Percentiles rank a stretch among this genome's conserved stretches.
Evolutionary conservation across 2,888 invertebrate genomes (phyloP).

Genomic region (Drosophila greeni): DNA sequence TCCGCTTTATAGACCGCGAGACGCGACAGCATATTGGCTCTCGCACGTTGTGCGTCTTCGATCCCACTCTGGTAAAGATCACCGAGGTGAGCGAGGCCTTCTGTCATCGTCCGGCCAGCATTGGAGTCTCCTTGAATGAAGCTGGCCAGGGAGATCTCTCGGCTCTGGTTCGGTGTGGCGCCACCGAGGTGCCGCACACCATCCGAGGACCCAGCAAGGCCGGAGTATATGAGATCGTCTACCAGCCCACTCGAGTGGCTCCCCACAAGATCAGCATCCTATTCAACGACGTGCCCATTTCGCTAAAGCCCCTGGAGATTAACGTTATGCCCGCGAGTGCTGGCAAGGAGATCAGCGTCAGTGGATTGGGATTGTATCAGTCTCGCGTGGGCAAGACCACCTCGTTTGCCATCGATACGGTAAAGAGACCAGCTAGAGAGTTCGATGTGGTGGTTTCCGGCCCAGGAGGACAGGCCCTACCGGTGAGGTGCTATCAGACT

Average conservation of each 20-base stretch:
- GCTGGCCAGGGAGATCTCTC: conserved; percentile 92
- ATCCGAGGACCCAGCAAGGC: conserved; percentile 85
- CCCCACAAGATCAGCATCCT: conserved; percentile 91
- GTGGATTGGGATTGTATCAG: conserved; percentile 91
- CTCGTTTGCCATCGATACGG: conserved; percentile 92
- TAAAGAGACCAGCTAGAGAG: conserved; percentile 90
- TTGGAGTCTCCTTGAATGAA: conserved; percentile 87
- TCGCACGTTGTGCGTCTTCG: conserved; percentile 87
- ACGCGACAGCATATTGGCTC: conserved; percentile 83
- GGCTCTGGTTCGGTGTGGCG: conserved; percentile 89
- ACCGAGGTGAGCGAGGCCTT: conserved; percentile 87
- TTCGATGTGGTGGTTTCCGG: conserved; percentile 95
- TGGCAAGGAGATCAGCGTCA: conserved; percentile 85
- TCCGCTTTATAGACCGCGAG: conserved; percentile 83
- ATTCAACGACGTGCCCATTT: conserved; percentile 90
- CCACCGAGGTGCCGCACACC: conserved; percentile 89
- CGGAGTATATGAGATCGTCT: conserved; percentile 89
- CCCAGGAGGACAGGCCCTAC: conserved; percentile 88
- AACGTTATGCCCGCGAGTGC: conserved; percentile 83
- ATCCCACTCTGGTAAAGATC: conserved; percentile 86
- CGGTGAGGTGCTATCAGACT: conserved; percentile 96
- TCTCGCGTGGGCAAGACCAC: conserved; percentile 89
- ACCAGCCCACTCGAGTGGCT: conserved; percentile 92
- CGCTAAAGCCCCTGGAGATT: conserved; percentile 81
- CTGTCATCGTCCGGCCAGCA: conserved; percentile 89